These are phyloP conservation scores for Apamea crenata DNA, from an alignment of 2,888 invertebrate genomes.

Conservation along the genomic window DNA sequence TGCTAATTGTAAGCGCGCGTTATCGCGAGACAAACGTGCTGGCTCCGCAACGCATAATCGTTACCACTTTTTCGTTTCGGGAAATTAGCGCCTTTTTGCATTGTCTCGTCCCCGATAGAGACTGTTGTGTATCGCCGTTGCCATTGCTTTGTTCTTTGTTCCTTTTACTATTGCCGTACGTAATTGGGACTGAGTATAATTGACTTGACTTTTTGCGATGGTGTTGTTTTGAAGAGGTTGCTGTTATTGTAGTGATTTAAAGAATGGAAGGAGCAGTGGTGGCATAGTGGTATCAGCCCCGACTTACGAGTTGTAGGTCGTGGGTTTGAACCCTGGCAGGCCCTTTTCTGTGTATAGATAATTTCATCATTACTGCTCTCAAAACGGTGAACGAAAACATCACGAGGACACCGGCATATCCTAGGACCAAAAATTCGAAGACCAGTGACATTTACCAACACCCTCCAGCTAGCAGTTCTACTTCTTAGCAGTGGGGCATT, in stretches of 20 bases:
- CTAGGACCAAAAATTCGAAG: too few species aligned
- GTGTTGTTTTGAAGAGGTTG: constrained; percentile 22
- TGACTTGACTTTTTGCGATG: constrained; percentile 58
- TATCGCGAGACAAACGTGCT: constrained; percentile 90
- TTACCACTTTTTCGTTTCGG: constrained; percentile 89
- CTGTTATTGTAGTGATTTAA: neutral
- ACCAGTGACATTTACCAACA: too few species aligned
- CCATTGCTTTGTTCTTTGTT: constrained; percentile 66
- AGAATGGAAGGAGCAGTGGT: neutral
- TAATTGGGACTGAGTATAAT: constrained; percentile 68
- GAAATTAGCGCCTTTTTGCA: constrained; percentile 90
- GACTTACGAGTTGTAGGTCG: neutral
- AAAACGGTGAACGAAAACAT: too few species aligned
- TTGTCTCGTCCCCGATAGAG: constrained; percentile 82
- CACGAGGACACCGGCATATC: too few species aligned
- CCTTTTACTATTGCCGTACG: constrained; percentile 63
- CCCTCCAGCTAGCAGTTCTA: too few species aligned
- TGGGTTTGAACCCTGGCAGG: neutral
- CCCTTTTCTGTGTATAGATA: too few species aligned
- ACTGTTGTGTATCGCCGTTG: constrained; percentile 75
- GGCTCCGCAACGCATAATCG: constrained; percentile 89
- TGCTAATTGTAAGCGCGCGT: constrained; percentile 90
- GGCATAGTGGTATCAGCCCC: neutral
- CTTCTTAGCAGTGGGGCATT: too few species aligned
- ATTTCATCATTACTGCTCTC: too few species aligned